Evolutionary conservation across 2,888 invertebrate species (phyloP).

Genomic region (Stenolophus ochropezus): DNA sequence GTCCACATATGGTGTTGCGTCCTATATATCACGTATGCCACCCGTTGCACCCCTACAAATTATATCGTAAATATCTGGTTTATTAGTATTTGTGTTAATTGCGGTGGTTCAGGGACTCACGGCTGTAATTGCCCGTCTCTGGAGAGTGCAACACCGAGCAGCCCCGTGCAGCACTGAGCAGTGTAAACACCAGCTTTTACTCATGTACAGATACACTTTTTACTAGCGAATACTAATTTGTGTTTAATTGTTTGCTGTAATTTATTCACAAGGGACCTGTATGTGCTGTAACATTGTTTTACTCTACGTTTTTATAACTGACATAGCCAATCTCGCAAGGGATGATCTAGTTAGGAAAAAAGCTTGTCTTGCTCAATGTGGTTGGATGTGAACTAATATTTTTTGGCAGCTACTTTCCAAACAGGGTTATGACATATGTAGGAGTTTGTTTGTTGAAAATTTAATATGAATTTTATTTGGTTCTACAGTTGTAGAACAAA

Average conservation of each 20-base stretch:
- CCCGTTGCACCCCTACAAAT: constrained; percentile 42
- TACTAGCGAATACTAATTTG: constrained; percentile 14
- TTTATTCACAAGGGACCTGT: not conserved
- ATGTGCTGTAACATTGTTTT: not conserved
- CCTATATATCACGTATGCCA: constrained; percentile 31
- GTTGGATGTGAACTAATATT: too few relatives aligned
- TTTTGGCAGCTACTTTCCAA: too few relatives aligned
- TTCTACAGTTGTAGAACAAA: too few relatives aligned
- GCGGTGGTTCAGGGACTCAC: not conserved
- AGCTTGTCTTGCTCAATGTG: too few relatives aligned
- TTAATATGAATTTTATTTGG: too few relatives aligned
- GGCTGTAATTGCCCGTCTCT: not conserved
- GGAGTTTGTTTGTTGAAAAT: too few relatives aligned
- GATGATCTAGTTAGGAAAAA: too few relatives aligned
- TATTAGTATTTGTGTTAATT: constrained; percentile 49
- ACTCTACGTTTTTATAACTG: not conserved
- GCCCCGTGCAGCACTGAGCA: not conserved
- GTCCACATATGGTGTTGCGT: constrained; percentile 6
- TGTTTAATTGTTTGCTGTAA: not conserved
- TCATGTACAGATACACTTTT: not conserved
- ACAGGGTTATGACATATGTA: too few relatives aligned
- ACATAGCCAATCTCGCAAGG: not conserved
- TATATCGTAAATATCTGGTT: constrained; percentile 54
- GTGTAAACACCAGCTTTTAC: constrained; percentile 9
- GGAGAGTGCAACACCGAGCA: too few relatives aligned